Base-by-base conservation (phyloP, 1,140 invertebrate species). In the Drosophila carrolli region DNA sequence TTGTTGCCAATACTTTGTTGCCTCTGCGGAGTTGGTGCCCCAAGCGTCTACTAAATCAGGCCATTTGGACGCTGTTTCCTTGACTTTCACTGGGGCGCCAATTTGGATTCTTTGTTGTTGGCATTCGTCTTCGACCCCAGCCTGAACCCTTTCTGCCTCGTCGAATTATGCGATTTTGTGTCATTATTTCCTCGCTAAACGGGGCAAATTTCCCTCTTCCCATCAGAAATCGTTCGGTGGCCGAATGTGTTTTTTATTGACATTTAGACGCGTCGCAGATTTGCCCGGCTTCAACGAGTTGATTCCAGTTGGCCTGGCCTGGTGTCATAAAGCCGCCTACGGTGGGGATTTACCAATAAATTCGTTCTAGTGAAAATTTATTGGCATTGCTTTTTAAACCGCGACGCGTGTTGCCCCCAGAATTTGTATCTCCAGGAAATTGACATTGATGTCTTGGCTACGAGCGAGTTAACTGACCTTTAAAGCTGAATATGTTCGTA, bases 351-450 rank as follows among this genome's bases (percentile, higher is more conserved):
- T 88, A 59, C 80, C 84, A 90, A 88, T 88, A 89, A 88, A 89
- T 88, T 84, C 85, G 68, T 84, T 88, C 85, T 88, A 88, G 84
- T 88, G 84, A 88, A 88, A 88, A 88, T 88, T 88, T 88, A 88
- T 84, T 80, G 77, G 43, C 84, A 88, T 88, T 89, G 85, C 68
- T 77, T 88, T 88, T 88, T 88, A 88, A 88, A 88, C 76, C 84
- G 80, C 84, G 84, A 76, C 68, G 84, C 84, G 80, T 89, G 84
- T 48, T 81, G 76, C 48, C 77, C 66, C 47, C 44, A 44, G 19
- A 55, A 23, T 55, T 88, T 88, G 79, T 83, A 88, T 88, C 60
- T 72, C 66, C 60, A 48, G 71, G 56, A 76, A 76, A 78, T 83
- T 88, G 83, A 58, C 84, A 71, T 83, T 89, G 79, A 71, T 54